These are phyloP conservation scores for Gonioctena quinquepunctata DNA, from an alignment of 1,140 invertebrate species.

Conservation along the genomic window DNA sequence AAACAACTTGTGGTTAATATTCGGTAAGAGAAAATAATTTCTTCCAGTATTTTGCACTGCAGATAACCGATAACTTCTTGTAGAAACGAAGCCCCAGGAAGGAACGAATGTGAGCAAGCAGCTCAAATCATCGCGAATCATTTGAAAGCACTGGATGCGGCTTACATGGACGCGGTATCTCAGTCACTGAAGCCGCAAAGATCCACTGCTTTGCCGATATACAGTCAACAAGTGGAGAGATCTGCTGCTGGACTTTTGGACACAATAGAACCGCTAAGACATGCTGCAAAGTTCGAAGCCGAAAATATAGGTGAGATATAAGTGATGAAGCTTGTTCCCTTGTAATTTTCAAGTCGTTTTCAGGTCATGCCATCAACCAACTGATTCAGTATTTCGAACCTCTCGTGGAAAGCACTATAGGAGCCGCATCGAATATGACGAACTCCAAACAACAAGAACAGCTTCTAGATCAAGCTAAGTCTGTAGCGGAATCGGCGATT, in stretches of 20 bases:
- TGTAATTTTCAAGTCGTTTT: background rate
- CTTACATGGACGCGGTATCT: constrained; percentile 83
- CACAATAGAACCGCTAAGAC: constrained; percentile 78
- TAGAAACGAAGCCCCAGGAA: constrained; percentile 93
- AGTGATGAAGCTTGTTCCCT: background rate
- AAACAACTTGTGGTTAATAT: constrained; percentile 91
- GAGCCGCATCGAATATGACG: constrained; percentile 86
- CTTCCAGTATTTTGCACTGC: too few species aligned
- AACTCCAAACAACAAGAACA: constrained; percentile 89
- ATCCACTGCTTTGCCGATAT: constrained; percentile 77
- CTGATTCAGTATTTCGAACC: constrained; percentile 84
- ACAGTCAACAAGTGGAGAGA: constrained; percentile 50
- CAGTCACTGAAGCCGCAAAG: constrained; percentile 75
- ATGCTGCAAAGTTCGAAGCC: constrained; percentile 86
- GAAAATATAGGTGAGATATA: constrained; percentile 74
- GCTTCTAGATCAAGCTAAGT: constrained; percentile 91
- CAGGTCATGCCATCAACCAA: constrained; percentile 79
- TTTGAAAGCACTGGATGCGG: constrained; percentile 83
- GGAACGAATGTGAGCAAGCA: constrained; percentile 88
- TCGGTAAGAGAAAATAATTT: constrained; percentile 58
- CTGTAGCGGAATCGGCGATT: constrained; percentile 87
- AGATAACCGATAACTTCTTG: constrained; percentile 18
- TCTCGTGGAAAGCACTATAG: constrained; percentile 79
- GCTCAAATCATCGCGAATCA: constrained; percentile 77
- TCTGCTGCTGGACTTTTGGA: constrained; percentile 78